Evolutionary conservation across 2,797 vertebrate species (phyloP).

Genomic region (Thamnophis elegans): DNA sequence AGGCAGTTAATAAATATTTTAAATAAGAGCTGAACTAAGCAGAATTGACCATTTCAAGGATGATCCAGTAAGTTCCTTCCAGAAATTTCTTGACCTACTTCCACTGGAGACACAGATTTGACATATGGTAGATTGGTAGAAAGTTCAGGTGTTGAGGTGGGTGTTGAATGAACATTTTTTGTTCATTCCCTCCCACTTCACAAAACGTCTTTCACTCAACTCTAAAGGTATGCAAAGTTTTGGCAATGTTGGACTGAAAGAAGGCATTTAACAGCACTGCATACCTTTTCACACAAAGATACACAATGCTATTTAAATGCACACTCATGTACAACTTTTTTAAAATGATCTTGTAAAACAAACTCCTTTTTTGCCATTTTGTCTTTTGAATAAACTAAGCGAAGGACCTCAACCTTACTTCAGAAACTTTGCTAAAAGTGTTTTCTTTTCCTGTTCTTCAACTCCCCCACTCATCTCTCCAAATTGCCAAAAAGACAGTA

Average conservation of each 20-base stretch:
- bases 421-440: not conserved
- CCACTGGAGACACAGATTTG: not conserved
- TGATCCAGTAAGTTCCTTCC: not conserved
- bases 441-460: not conserved
- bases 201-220: not conserved
- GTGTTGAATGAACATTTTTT: not conserved
- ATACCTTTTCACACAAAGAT: not conserved
- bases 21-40: not conserved
- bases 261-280: not conserved
- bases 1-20: not conserved
- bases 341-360: not conserved
- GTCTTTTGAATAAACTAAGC: not conserved
- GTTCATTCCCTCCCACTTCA: not conserved
- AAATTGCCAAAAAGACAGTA: not conserved
- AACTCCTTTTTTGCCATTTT: not conserved
- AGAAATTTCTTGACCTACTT: not conserved
- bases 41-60: not conserved
- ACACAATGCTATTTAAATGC: not conserved
- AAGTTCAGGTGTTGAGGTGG: not conserved
- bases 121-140: not conserved
- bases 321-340: not conserved
- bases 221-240: not conserved
- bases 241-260: not conserved
- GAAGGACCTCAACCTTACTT: not conserved
- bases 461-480: not conserved